Evolutionary conservation across 2,797 vertebrate genomes (phyloP).

Genomic region (Notolepis coatsorum): DNA sequence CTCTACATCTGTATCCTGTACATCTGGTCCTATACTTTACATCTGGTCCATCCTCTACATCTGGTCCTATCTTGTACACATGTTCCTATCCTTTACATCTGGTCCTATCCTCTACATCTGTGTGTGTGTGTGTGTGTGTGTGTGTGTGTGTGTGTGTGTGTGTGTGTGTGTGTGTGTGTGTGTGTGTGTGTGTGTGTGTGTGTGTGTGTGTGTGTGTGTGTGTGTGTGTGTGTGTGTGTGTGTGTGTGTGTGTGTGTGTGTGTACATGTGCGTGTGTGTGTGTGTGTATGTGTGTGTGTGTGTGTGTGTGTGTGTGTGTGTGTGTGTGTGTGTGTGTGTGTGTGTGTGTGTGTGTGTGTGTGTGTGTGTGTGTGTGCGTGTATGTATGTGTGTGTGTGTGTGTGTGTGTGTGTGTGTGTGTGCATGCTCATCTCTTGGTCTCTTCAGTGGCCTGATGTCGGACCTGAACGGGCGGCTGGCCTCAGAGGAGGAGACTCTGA

Average conservation of each 20-base stretch:
- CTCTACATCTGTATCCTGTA: no score
- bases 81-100: no score
- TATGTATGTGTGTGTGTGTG: background rate
- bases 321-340: background rate
- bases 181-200: slow-evolving; percentile 1
- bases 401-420: slow-evolving; percentile 17
- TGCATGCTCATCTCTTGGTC: background rate
- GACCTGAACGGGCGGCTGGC: slow-evolving; percentile 85
- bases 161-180: no score
- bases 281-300: background rate
- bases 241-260: background rate
- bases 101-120: no score
- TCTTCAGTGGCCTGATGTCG: slow-evolving; percentile 85
- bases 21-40: no score
- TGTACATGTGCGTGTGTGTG: no score
- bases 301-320: no score
- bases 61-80: no score
- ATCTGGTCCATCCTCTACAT: no score
- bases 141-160: no score
- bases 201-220: background rate
- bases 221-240: background rate
- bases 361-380: background rate
- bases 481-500: slow-evolving; percentile 77
- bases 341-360: background rate
- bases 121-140: no score